Conservation (phyloP, 2,888 invertebrate species). For the Stenodera caucasica region DNA sequence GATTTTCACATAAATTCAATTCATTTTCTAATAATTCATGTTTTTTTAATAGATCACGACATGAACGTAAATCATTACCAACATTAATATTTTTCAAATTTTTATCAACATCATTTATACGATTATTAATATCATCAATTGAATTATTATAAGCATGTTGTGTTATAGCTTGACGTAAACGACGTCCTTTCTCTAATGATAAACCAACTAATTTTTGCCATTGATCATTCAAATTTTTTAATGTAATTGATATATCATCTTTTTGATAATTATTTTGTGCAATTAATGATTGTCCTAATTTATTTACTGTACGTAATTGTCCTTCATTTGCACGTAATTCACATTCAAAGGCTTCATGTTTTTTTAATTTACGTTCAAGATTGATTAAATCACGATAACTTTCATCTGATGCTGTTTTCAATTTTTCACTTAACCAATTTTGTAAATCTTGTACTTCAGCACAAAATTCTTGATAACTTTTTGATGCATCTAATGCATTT, state of each 20-base stretch:
- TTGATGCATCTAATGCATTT: slow-evolving; percentile 77
- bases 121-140: slow-evolving; percentile 86
- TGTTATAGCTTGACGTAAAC: slow-evolving; percentile 85
- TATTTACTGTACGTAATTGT: slow-evolving; percentile 82
- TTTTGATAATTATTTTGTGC: slow-evolving; percentile 71
- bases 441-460: slow-evolving; percentile 90
- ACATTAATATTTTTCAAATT: slow-evolving; percentile 79
- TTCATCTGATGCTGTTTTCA: slow-evolving; percentile 88
- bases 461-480: slow-evolving; percentile 89
- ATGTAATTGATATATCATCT: slow-evolving; percentile 68
- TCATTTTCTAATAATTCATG: slow-evolving; percentile 89
- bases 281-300: slow-evolving; percentile 74
- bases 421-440: slow-evolving; percentile 90
- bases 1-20: slow-evolving; percentile 78
- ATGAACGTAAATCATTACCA: slow-evolving; percentile 87
- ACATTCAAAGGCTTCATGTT: slow-evolving; percentile 95
- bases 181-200: slow-evolving; percentile 67
- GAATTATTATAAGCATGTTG: slow-evolving; percentile 78
- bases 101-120: slow-evolving; percentile 82
- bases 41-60: slow-evolving; percentile 86
- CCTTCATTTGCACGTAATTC: slow-evolving; percentile 95
- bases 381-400: slow-evolving; percentile 89
- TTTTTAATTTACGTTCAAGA: slow-evolving; percentile 87
- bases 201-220: slow-evolving; percentile 76
- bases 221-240: slow-evolving; percentile 71